A percentile compares a stretch with the other conserved stretches of the same genome.
Evolutionary conservation across 2,888 invertebrate species (phyloP).

Genomic region (Crematogaster levior): DNA sequence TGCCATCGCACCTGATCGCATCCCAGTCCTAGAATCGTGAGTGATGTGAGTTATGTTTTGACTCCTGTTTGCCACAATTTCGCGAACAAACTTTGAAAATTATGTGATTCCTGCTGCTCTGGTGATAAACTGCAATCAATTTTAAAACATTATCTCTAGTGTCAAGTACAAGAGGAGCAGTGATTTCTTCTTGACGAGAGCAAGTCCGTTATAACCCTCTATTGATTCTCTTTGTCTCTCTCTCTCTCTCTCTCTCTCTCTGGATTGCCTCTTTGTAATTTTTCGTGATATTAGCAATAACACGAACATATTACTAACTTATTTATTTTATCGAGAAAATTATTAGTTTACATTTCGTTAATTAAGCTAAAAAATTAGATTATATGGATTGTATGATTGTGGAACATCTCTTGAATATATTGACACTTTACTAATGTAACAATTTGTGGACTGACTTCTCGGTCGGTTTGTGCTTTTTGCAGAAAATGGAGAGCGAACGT

Average conservation of each 20-base stretch:
- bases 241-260: not conserved
- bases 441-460: not conserved
- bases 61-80: slow-evolving; percentile 13
- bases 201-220: not conserved
- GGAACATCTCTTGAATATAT: not conserved
- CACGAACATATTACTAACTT: not conserved
- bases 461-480: not conserved
- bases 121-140: not conserved
- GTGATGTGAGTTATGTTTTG: slow-evolving; percentile 22
- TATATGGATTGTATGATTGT: not conserved
- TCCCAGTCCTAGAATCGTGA: no score
- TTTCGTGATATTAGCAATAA: not conserved
- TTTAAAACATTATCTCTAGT: not conserved
- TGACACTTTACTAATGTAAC: not conserved
- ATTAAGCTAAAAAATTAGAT: not conserved
- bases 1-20: no score
- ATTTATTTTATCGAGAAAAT: not conserved
- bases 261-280: not conserved
- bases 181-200: not conserved
- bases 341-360: not conserved
- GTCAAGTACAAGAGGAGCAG: not conserved
- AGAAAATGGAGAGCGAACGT: slow-evolving; percentile 77
- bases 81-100: not conserved
- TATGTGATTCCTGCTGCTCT: not conserved
- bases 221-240: not conserved